Base-by-base conservation (phyloP, 1,140 invertebrate species). In the Maniola jurtina region DNA sequence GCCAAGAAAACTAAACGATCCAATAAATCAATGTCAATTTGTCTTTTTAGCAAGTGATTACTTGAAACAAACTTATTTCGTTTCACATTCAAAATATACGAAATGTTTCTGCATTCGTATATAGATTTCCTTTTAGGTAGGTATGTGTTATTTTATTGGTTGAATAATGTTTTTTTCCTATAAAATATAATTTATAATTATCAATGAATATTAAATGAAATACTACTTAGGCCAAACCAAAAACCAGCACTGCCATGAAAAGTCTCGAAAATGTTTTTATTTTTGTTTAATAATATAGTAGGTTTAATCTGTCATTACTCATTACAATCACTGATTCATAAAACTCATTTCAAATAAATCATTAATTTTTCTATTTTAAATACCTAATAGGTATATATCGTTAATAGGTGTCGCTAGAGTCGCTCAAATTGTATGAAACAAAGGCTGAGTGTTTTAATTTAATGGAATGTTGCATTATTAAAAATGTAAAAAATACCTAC, bases 211-310 rank as follows among this genome's bases (percentile, higher is more conserved):
- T 57, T 34, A 9, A 11, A 57, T 15, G 33, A 8, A 13, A 10
- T 3, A 34, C 5, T 57, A 57, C 34, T 47, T 54, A 60, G 48
- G 64, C 57, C 64, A 61, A 61, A 65, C 54, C 11, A 40, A 38
- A 52, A 68, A 70, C 54, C 56, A 71, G 40, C 72, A 71, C 72
- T 73, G 68, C 72, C 72, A 68, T 64, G 65, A 52, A n/a, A 65
- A 59, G 72, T 73, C 72, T 73, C 66, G 66, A 71, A 68, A 62
- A 25, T 62, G 65, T 65, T 68, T 68, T 61, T 61, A 64, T 56
- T 71, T 66, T 62, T 52, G 6, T 48, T 15, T 48, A n/a, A 48
- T 25, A 16, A 1, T 25, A 11, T 16, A 34, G 13, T 55, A 16
- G 25, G 5, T 54, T 55, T 55, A 25, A 55, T 33, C 13, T 13